Conservation (phyloP, 2,797 vertebrate species). For the Buceros bicornis region DNA sequence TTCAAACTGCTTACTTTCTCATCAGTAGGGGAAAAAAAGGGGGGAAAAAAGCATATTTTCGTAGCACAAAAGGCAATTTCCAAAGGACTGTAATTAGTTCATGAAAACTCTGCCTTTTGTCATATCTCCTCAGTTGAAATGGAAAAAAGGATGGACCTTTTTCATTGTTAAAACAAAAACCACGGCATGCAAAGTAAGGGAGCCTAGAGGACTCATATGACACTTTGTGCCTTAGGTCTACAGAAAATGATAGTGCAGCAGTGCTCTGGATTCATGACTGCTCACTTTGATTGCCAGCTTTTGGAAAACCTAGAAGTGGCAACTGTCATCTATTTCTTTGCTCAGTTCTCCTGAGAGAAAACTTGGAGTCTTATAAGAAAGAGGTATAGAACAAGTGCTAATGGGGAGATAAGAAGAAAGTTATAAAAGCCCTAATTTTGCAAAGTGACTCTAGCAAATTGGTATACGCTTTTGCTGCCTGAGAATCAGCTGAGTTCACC, state of each 20-base stretch:
- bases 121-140: conserved; percentile 54
- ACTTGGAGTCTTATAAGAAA: conserved; percentile 31
- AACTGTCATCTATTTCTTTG: conserved; percentile 46
- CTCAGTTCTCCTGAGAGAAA: conserved; percentile 2
- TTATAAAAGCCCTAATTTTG: conserved; percentile 15
- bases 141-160: conserved; percentile 70
- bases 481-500: neutral
- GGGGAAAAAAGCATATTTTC: conserved; percentile 69
- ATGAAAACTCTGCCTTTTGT: conserved; percentile 79
- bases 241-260: conserved; percentile 56
- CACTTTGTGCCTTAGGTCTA: conserved; percentile 52
- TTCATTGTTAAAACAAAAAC: conserved; percentile 70
- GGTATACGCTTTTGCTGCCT: neutral
- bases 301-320: conserved; percentile 37
- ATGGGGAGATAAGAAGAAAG: conserved; percentile 25
- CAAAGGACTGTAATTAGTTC: conserved; percentile 80
- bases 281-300: conserved; percentile 68
- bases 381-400: conserved; percentile 31
- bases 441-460: neutral
- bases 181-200: conserved; percentile 40
- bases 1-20: conserved; percentile 81
- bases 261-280: conserved; percentile 53
- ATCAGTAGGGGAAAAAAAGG: conserved; percentile 46
- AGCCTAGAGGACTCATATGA: conserved; percentile 47
- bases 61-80: conserved; percentile 81